phyloP scores from a whole-genome alignment of 1,140 invertebrate species.

The Caenorhabditis briggsae region DNA sequence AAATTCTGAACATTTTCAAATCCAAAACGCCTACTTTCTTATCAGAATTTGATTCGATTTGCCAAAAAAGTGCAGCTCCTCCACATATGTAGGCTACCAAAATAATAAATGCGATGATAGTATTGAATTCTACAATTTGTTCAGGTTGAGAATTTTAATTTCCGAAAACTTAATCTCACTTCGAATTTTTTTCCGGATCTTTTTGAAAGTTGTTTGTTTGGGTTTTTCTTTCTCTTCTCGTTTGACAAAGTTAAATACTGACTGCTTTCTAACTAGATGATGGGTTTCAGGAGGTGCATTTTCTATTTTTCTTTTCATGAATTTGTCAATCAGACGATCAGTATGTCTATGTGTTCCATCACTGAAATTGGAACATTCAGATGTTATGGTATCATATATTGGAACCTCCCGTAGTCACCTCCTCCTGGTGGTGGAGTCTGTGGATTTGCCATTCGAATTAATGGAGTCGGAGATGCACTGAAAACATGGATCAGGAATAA shows the following conservation, averaged over 20 bases:
- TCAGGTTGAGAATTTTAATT: not conserved
- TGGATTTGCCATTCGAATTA: no score
- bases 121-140: conserved; percentile 27
- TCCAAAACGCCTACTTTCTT: not conserved
- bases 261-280: conserved; percentile 36
- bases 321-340: conserved; percentile 13
- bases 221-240: conserved; percentile 1
- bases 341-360: conserved; percentile 22
- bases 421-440: no score
- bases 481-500: no score
- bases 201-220: conserved; percentile 3
- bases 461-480: no score
- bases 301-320: conserved; percentile 12
- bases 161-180: not conserved
- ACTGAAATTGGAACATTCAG: not conserved
- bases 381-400: no score
- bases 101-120: conserved; percentile 8
- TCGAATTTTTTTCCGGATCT: not conserved
- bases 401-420: no score
- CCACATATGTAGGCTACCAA: not conserved
- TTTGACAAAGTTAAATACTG: conserved; percentile 18
- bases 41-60: conserved; percentile 18
- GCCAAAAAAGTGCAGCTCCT: not conserved
- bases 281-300: conserved; percentile 4
- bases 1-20: no score